Base-by-base conservation (phyloP, 1,140 invertebrate species). In the Drosophila kohkoa region DNA sequence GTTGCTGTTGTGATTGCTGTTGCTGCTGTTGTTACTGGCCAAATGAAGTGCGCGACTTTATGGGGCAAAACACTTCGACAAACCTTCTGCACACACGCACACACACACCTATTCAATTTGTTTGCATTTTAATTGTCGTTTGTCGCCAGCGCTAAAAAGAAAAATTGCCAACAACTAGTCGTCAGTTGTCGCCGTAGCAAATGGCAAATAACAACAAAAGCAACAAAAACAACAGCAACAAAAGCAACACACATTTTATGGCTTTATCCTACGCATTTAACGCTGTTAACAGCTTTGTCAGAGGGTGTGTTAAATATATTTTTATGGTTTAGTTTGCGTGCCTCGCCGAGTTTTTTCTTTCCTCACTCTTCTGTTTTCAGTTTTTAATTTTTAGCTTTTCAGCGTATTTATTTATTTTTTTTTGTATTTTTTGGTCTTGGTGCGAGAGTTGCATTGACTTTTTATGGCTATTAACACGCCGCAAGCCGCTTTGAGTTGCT, bases 231-330 rank as follows among this genome's bases (percentile, higher is more conserved):
- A 64, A 16, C 45, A 67, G 4, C 35, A 52, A 67, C 64, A 63
- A 71, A 52, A 64, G 58, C 48, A 64, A 71, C 46, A 67, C 32
- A 46, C 49, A 48, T 78, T 82, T 88, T 83, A 88, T 80, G 83
- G 80, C 71, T 78, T 80, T 88, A 89, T 88, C 83, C 83, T 88
- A 88, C 83, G 83, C 85, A 89, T 88, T 88, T 80, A 64, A 74
- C 76, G 80, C 74, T 83, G 83, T 88, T 88, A 88, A 88, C 85
- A 88, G 83, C 83, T 88, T 83, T 83, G 83, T 88, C 77, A 66
- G 83, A 88, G 83, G 83, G 83, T 89, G 83, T 88, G 83, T 88
- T 88, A 88, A 88, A 83, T 88, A 88, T 88, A 71, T 88, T 88
- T 88, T 88, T 83, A 88, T 88, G 81, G 85, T 85, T 88, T 88